These are phyloP conservation scores for Cordilura impudica DNA, from an alignment of 2,888 invertebrate genomes.

Conservation along the genomic window DNA sequence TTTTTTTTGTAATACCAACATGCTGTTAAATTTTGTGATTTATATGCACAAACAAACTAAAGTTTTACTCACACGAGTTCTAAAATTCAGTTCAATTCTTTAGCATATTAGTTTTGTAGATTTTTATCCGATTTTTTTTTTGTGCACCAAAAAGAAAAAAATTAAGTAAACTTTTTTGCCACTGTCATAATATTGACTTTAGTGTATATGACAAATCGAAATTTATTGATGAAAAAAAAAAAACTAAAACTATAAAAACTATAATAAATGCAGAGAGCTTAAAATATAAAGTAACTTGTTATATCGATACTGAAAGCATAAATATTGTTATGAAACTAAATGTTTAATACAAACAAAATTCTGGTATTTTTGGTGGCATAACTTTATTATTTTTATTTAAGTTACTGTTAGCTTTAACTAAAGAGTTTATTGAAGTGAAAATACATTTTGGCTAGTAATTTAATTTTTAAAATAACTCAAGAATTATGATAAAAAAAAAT, in stretches of 20 bases:
- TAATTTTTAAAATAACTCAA: no score
- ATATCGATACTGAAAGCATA: neutral
- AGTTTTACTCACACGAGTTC: neutral
- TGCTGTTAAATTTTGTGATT: constrained; percentile 56
- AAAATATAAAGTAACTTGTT: constrained; percentile 13
- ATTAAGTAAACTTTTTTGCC: constrained; percentile 25
- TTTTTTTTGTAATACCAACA: neutral
- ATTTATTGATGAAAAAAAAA: constrained; percentile 59
- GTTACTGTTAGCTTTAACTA: no score
- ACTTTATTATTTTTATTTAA: neutral
- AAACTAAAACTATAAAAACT: no score
- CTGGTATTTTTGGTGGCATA: constrained; percentile 24
- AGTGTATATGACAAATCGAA: constrained; percentile 51
- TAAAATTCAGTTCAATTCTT: neutral
- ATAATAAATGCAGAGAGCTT: constrained; percentile 30
- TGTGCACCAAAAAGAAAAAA: neutral
- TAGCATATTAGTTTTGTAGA: constrained; percentile 2
- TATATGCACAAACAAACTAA: constrained; percentile 48
- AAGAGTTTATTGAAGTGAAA: no score
- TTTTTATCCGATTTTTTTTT: neutral
- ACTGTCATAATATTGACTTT: constrained; percentile 55
- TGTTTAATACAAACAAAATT: constrained; percentile 8
- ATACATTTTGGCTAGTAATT: no score
- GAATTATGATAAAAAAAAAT: no score
- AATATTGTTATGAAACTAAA: no score